Base-by-base conservation (phyloP, 2,113 vertebrate genomes). In the Rostratula benghalensis region DNA sequence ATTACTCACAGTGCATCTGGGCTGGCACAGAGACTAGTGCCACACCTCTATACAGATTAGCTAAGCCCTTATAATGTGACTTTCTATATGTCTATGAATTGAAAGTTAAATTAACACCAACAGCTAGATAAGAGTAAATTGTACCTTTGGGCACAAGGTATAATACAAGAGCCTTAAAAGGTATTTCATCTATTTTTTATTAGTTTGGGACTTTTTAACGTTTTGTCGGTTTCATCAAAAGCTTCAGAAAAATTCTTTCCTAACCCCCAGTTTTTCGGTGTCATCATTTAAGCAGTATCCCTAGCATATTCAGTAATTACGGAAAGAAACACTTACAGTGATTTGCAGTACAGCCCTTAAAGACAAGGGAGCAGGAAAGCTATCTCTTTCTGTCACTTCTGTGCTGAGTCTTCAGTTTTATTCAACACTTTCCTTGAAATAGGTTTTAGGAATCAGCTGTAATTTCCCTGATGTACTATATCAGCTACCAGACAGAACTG, bases 391-490 rank as follows among this genome's bases (percentile, higher is more conserved):
- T 87, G 48, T 63, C 63, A 71, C 18, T 80, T 89, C 71, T 90
- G 37, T 85, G 78, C 71, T 63, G 75, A 94, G 78, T 77, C 92
- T 86, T 76, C 25, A 79, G 41, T 61, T 94, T 76, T 70, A 80
- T 79, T 93, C 75, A 80, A 50, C 0, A 2, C 8, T 83, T 92
- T 48, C 64, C 4, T 5, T 90, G 68, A 94, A 95, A 93, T 13
- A 88, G 82, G 79, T 83, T 95, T 95, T 70, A 88, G 78, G 91
- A 93, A 94, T 77, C 59, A 88, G 28, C 37, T 51, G 43, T 86
- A 90, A 94, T 96, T 97, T 94, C 87, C 92, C 93, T 90, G 50
- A 90, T 83, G 85, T 48, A 83, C 59, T 83, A n/a, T 90, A 95
- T 80, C 67, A 92, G 71, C 75, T 77, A 83, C 67, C 75, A 93